These are phyloP conservation scores for Lepidochitona cinerea DNA, from an alignment of 2,888 invertebrate genomes.

Conservation along the genomic window DNA sequence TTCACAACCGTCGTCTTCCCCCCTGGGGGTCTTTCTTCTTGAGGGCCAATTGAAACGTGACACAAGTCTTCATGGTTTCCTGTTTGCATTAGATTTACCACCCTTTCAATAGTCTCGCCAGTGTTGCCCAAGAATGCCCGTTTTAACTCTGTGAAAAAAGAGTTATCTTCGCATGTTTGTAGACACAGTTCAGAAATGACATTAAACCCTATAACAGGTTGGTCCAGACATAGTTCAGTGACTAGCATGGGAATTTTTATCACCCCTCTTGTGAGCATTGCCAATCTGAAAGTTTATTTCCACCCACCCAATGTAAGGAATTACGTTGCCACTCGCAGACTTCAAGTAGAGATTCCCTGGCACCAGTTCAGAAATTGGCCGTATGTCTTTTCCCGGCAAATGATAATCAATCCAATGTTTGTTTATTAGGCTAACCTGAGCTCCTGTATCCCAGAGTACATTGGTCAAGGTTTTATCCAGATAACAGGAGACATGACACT, in stretches of 20 bases:
- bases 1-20: neutral
- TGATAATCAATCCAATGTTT: neutral
- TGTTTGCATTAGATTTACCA: too few species aligned
- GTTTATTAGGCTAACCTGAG: neutral
- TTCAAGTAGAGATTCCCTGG: neutral
- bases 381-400: neutral
- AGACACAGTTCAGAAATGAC: neutral
- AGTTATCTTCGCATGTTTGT: neutral
- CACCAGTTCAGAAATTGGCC: neutral
- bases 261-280: neutral
- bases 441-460: neutral
- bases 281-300: neutral
- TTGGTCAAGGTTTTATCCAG: neutral
- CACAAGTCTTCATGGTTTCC: too few species aligned
- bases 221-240: neutral
- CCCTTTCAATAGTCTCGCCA: neutral
- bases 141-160: neutral
- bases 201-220: neutral
- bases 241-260: neutral
- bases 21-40: too few species aligned
- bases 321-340: neutral
- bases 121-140: neutral
- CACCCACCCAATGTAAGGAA: slow-evolving; percentile 2
- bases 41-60: too few species aligned
- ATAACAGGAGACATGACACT: neutral